Evolutionary conservation across 2,113 vertebrate species (phyloP).

Genomic region (Cairina moschata): DNA sequence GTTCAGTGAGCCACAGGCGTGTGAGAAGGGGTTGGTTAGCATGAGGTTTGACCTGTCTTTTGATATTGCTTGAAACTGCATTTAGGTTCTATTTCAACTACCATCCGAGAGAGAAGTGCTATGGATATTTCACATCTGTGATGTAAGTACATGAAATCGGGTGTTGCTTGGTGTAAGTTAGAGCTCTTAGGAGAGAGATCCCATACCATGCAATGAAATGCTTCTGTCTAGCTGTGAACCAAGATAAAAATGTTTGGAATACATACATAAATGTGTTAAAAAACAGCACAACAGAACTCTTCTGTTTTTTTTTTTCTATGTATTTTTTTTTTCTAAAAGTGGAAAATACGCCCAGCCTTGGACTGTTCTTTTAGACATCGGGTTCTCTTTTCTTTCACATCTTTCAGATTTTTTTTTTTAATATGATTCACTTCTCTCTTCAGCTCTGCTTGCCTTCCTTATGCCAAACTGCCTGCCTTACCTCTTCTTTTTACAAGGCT

Average conservation of each 20-base stretch:
- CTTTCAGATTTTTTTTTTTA: background rate
- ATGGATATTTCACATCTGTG: background rate
- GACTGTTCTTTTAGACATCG: background rate
- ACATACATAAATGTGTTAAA: background rate
- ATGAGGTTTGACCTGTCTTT: background rate
- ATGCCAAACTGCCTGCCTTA: background rate
- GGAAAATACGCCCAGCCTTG: background rate
- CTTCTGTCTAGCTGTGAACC: no score
- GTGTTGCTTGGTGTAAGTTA: background rate
- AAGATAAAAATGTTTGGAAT: background rate
- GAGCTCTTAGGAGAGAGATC: background rate
- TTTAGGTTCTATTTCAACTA: background rate
- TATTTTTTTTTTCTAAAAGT: background rate
- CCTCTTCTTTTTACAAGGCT: background rate
- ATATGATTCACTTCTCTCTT: background rate
- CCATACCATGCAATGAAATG: background rate
- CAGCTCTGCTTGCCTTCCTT: background rate
- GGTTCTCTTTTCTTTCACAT: background rate
- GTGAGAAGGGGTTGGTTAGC: background rate
- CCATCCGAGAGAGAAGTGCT: background rate
- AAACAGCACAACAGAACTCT: background rate
- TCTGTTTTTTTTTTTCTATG: background rate
- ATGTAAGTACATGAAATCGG: background rate
- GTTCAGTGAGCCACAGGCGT: background rate
- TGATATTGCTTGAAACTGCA: background rate